Evolutionary conservation across 2,797 vertebrate species (phyloP), one percentile per base, ranked within the genome.

Genomic region (Prionace glauca): DNA sequence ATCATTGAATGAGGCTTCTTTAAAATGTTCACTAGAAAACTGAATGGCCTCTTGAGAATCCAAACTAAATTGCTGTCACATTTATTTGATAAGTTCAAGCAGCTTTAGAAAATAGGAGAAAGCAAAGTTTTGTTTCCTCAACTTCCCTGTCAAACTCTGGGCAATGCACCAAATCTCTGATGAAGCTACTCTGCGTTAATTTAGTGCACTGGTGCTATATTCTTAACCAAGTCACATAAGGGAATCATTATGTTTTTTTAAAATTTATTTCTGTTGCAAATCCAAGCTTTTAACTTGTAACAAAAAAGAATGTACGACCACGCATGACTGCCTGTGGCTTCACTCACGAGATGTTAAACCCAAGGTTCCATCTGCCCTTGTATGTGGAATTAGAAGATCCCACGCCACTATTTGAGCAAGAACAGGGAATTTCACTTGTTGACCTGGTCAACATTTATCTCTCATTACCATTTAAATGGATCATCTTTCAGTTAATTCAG

Each of bases 91-190:
- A 72, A 95, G 71, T 74, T 95, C 93, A 95, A 95, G 71, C 41
- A 95, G 71, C 93, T 77, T 95, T 74, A 60, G 93, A 95, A 95
- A 77, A 41, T 41, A 77, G 93, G 29, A 77, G 93, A 95, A 95
- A 95, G 93, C 71, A 95, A 7, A 72, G 71, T 77, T 77, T 95
- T 95, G 93, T 95, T 95, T 71, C 14, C 50, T 77, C 72, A 56
- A 77, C 93, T 50, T 74, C 50, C 45, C 45, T n/a, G 26, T 74
- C 88, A 77, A 45, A 77, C 92, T 16, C 67, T 95, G 93, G 93
- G 93, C 71, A 95, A 20, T 0, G 1, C 5, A 74, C 93, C 93
- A 77, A 95, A 77, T 41, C 18, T 92, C 60, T 95, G 14, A 50
- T 72, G 71, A 29, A 92, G 65, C 32, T 74, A 32, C 93, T 71